Evolutionary conservation across 37 sponge, comb jelly and placozoan genomes (phyloP).

Genomic region (Spongilla lacustris): DNA sequence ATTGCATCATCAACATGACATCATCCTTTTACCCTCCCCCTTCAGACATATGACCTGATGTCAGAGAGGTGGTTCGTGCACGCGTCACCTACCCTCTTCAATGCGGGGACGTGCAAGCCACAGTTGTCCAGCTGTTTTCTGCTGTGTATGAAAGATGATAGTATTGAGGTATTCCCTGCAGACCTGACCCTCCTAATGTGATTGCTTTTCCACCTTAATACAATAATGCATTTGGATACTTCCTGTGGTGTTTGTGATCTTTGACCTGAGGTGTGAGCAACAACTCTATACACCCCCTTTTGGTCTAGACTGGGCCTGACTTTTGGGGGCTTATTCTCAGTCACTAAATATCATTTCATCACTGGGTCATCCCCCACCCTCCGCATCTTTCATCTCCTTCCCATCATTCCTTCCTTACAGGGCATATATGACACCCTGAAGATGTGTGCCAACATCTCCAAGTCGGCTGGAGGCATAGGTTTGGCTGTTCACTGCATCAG

Average conservation of each 20-base stretch:
- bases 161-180: constrained; percentile 79
- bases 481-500: constrained; percentile 90
- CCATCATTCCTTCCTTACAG: not conserved
- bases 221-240: not conserved
- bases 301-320: too few species aligned
- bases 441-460: constrained; percentile 96
- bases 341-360: too few species aligned
- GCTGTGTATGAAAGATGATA: constrained; percentile 96
- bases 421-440: constrained; percentile 99
- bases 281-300: not conserved
- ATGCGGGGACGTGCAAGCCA: constrained; percentile 96
- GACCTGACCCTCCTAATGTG: not conserved
- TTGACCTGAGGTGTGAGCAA: not conserved
- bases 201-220: too few species aligned
- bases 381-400: not conserved
- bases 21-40: not conserved
- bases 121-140: constrained; percentile 98
- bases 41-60: constrained; percentile 95
- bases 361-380: too few species aligned
- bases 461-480: constrained; percentile 98
- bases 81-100: constrained; percentile 98
- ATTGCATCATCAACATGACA: not conserved
- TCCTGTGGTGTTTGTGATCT: not conserved
- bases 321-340: too few species aligned
- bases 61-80: constrained; percentile 99